Percentiles rank a stretch among this genome's conserved stretches.
These are phyloP conservation scores for Pagetopsis macropterus DNA, from an alignment of 2,797 vertebrate species.

Conservation along the genomic window DNA sequence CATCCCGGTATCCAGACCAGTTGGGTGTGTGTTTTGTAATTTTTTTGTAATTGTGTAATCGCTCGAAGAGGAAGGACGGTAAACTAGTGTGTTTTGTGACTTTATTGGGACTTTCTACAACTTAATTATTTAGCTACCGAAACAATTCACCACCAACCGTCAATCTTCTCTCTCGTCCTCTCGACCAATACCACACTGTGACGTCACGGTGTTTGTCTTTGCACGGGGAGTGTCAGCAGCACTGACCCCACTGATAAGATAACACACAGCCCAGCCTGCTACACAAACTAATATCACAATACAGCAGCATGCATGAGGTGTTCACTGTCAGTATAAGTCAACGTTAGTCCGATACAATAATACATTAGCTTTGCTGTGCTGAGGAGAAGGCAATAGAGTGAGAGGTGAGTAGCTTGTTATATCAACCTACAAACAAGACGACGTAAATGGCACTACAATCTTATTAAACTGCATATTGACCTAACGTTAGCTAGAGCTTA, in stretches of 20 bases:
- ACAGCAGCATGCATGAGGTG: background rate
- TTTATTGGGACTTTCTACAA: slow-evolving; percentile 29
- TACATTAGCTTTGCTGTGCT: background rate
- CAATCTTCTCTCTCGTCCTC: background rate
- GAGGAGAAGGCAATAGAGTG: background rate
- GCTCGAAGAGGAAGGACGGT: slow-evolving; percentile 5
- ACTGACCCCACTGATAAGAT: background rate
- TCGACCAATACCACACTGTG: slow-evolving; percentile 30
- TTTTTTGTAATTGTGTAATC: slow-evolving; percentile 9
- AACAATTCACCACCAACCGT: background rate
- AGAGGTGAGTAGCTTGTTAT: slow-evolving; percentile 26
- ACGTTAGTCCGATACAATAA: background rate
- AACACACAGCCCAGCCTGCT: slow-evolving; percentile 33
- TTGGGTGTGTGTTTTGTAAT: background rate
- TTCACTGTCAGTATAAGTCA: background rate
- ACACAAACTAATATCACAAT: slow-evolving; percentile 24
- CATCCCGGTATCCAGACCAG: background rate
- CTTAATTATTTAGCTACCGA: slow-evolving; percentile 1
- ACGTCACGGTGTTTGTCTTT: slow-evolving; percentile 26
- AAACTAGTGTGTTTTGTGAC: background rate
- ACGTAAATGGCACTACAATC: background rate
- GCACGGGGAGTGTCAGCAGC: slow-evolving; percentile 41
- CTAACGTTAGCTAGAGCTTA: no score
- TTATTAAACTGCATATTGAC: background rate
- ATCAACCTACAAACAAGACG: background rate